Base-by-base conservation (phyloP, 92 coral and sea anemone species). In the Phymanthus crucifer region DNA sequence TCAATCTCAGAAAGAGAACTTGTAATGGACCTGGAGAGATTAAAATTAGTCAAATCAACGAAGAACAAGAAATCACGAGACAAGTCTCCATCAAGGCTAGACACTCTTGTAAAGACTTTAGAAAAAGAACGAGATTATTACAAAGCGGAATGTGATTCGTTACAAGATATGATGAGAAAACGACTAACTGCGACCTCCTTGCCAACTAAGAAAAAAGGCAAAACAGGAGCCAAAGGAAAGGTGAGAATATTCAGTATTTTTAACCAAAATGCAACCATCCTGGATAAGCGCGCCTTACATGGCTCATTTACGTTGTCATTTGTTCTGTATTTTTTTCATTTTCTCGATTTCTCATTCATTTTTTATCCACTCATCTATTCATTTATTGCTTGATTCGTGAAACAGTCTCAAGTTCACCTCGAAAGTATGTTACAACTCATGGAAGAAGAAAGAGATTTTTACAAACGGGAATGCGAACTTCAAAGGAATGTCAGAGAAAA, bases 381-480 rank as follows among this genome's bases (percentile, higher is more conserved):
- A 21, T 66, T 32, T 77, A 32, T 64, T 8, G 2, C 32, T 32
- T 21, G n/a, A n/a, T 77, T 61, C 2, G 32, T 19, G 11, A 26
- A 66, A 17, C 40, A 92, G 92, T 75, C 85, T 27, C 81, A 93
- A 74, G 97, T 94, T 58, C 98, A 91, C 72, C 84, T 90, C 33
- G 98, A 96, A 78, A 93, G 94, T 83, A 89, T 96, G 97, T 82
- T 94, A 29, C 93, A 90, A 75, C 79, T 96, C 18, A 86, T 96
- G 89, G 98, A 96, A 78, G 99, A 96, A 78, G 99, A 96, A 75
- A 81, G 99, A 58, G 96, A 96, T 72, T 96, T 90, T 80, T 96
- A 96, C 89, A 96, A 96, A 72, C 89, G 91, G 35, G 99, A 96
- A 71, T 96, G 93, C 38, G 99, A 95, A 83, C 84, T 91, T 69